Base-by-base conservation (phyloP, 2,797 vertebrate species). In the Sebastes nivosus region DNA sequence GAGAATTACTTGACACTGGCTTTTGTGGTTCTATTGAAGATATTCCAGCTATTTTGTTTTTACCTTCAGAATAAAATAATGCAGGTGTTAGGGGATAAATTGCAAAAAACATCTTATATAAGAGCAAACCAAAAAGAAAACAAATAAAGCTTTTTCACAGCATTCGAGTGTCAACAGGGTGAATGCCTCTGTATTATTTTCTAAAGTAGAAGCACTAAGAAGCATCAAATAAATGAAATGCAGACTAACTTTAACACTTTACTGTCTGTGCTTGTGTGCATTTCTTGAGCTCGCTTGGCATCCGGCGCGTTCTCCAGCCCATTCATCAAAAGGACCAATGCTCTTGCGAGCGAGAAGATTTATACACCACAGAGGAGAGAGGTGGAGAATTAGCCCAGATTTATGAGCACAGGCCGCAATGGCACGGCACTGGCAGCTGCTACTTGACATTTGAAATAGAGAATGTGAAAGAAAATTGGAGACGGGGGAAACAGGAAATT, bases 381-480 rank as follows among this genome's bases (percentile, higher is more conserved):
- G 93, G 94, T 93, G 93, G 89, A 94, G 93, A 96, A 95, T 95
- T 95, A 95, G 90, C 89, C 73, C 91, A 94, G 95, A 96, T 95
- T 95, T 96, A 95, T 95, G 94, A 90, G 87, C 83, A 55, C 65
- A 78, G 88, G 91, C 88, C 80, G 86, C 88, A 76, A 88, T 87
- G 89, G 91, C 92, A 90, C 88, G 92, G 85, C 83, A 80, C 89
- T 88, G 90, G 91, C 93, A 95, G 93, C 93, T 93, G 94, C 91
- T 93, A 88, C 89, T 94, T 95, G 94, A 95, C 94, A 96, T 95
- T 95, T 94, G 92, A 93, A 72, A 91, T 92, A 90, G 89, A 90
- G 80, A 90, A 86, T 76, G 88, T 90, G 91, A 87, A 81, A 88
- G 87, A 94, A 91, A 91, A 90, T 88, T 89, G 88, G 76, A 86